Evolutionary conservation across 2,113 vertebrate species (phyloP), one percentile per base, ranked within the genome.

Genomic region (Odocoileus virginianus): DNA sequence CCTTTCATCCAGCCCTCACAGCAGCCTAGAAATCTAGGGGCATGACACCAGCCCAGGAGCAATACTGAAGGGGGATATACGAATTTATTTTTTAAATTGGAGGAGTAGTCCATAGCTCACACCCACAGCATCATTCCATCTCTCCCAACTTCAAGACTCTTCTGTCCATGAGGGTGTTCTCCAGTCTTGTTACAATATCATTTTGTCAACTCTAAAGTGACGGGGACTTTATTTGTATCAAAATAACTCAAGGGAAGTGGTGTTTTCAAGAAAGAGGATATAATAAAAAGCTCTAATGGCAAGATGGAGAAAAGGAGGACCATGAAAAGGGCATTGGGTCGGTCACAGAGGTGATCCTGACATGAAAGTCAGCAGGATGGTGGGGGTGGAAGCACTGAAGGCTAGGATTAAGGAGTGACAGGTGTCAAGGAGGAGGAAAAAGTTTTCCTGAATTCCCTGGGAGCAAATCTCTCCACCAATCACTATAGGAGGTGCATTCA

Each of bases 381-480:
- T 71, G 81, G 61, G 84, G 95, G 81, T 86, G 85, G 89, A 57
- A 67, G 27, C 27, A 55, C 58, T 55, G 81, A 83, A 74, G 50
- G 25, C 43, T 78, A 40, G 74, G 71, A 89, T 97, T 96, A 89
- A 64, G 55, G 74, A 54, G 11, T 13, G 21, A 97, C 90, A 95
- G 93, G 55, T 92, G 87, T 71, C 47, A 60, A 94, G 89, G 91
- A 96, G 40, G 79, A 95, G 52, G 82, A 76, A 82, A 57, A 86
- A 4, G 47, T 61, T 96, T 91, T 94, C 78, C 86, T 94, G 82
- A 71, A 89, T 94, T 94, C 94, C 61, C 60, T 85, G 43, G 85
- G 88, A 88, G 50, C 74, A 40, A 47, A 86, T 87, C 47, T 95
- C 47, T 60, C 71, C 15, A 87, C 79, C 58, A 76, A 21, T 89